These are phyloP conservation scores for Athetis lepigone DNA, from an alignment of 2,888 invertebrate species.

Conservation along the genomic window DNA sequence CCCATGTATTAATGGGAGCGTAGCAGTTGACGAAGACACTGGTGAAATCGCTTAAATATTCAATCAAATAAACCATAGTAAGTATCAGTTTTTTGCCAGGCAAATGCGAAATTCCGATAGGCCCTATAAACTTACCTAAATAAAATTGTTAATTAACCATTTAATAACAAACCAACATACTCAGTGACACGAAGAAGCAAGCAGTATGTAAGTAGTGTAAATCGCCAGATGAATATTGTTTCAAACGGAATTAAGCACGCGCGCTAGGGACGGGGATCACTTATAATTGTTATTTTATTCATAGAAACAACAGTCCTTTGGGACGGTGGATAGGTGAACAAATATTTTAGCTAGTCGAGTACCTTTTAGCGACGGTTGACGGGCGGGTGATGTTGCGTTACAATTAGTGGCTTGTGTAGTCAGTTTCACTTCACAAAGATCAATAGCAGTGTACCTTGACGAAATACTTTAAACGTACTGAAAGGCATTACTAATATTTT, in stretches of 20 bases:
- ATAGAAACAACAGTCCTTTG: constrained; percentile 89
- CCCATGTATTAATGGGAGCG: too few relatives aligned
- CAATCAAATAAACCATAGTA: too few relatives aligned
- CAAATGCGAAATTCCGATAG: too few relatives aligned
- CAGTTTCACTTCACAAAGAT: background rate
- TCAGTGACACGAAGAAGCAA: background rate
- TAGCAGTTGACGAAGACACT: too few relatives aligned
- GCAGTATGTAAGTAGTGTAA: constrained; percentile 76
- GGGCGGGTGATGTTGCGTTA: constrained; percentile 32
- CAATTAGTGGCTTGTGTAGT: constrained; percentile 18
- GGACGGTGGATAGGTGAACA: constrained; percentile 85
- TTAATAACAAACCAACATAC: background rate
- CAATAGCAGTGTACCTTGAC: background rate
- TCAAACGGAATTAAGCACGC: constrained; percentile 90
- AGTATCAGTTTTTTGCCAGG: too few relatives aligned
- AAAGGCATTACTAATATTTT: too few relatives aligned
- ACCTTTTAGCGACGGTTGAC: constrained; percentile 79
- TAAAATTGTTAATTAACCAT: background rate
- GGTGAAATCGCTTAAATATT: too few relatives aligned
- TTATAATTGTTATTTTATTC: constrained; percentile 91
- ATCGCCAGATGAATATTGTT: constrained; percentile 90
- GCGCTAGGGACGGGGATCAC: constrained; percentile 85
- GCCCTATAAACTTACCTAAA: background rate
- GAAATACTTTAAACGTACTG: background rate
- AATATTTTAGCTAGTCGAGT: constrained; percentile 86